phyloP scores from a whole-genome alignment of 1,140 invertebrate species.

The Leptestheria dahalacensis region DNA sequence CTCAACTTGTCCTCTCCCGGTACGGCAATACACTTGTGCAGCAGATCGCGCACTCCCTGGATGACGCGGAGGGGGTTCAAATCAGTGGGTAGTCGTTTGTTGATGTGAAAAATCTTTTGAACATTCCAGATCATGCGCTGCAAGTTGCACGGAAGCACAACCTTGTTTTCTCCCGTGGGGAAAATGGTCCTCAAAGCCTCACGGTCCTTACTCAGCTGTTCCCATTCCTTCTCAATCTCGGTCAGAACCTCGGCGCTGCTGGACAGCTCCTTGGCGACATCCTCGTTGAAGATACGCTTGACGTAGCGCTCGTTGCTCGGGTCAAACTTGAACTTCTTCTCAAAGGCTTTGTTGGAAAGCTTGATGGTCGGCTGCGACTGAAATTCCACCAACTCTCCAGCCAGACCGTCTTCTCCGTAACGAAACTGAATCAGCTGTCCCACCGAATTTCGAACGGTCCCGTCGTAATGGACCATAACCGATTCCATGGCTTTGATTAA shows the following conservation, averaged over 20 bases:
- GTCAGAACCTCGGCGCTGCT: slow-evolving; percentile 80
- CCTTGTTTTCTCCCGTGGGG: slow-evolving; percentile 45
- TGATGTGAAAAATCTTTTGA: slow-evolving; percentile 98
- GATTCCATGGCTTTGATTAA: slow-evolving; percentile 99
- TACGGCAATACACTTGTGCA: slow-evolving; percentile 85
- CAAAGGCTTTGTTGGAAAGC: slow-evolving; percentile 87
- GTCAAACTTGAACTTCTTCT: slow-evolving; percentile 92
- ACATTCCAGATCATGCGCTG: slow-evolving; percentile 99
- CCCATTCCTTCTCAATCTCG: slow-evolving; percentile 91
- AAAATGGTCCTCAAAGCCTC: slow-evolving; percentile 57
- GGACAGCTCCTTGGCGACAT: slow-evolving; percentile 83
- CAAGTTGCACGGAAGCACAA: slow-evolving; percentile 93
- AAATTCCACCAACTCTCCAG: slow-evolving; percentile 89
- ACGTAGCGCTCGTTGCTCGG: slow-evolving; percentile 84
- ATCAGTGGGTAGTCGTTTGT: slow-evolving; percentile 81
- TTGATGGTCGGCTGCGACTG: slow-evolving; percentile 90
- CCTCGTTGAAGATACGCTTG: slow-evolving; percentile 79
- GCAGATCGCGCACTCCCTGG: slow-evolving; percentile 66
- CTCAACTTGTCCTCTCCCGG: slow-evolving; percentile 86
- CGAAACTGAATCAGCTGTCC: slow-evolving; percentile 93
- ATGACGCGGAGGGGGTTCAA: slow-evolving; percentile 85
- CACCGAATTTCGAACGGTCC: slow-evolving; percentile 87
- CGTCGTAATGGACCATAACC: slow-evolving; percentile 97
- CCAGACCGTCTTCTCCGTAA: slow-evolving; percentile 95
- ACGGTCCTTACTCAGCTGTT: slow-evolving; percentile 75